Conservation (phyloP, 1,140 invertebrate species). For the Mamestra configurata region DNA sequence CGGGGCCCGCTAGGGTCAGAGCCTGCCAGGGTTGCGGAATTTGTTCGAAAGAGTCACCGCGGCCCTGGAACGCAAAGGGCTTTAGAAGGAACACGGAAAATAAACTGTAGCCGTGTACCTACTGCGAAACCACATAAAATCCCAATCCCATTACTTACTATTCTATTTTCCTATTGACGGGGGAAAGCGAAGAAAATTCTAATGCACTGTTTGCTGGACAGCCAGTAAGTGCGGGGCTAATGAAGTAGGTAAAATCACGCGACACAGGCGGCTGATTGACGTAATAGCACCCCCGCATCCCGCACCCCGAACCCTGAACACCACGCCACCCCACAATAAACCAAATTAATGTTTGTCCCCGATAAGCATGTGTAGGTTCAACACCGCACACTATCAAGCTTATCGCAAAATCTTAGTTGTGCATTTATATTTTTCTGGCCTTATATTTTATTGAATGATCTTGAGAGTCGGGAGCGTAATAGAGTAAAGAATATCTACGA, state of each 20-base stretch:
- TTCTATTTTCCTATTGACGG: neutral
- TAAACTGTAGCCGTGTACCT: neutral
- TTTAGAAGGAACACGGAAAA: too few species aligned
- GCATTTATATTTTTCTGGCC: conserved; percentile 10
- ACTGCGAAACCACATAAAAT: neutral
- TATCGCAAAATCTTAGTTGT: conserved; percentile 57
- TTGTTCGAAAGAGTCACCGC: too few species aligned
- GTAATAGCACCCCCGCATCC: conserved; percentile 62
- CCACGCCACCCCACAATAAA: conserved; percentile 70
- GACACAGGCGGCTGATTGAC: conserved; percentile 74
- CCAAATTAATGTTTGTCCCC: conserved; percentile 77
- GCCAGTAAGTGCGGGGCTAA: conserved; percentile 55
- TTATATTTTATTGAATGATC: neutral
- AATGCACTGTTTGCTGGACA: conserved; percentile 44
- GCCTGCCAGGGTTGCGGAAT: too few species aligned
- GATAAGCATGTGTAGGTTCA: conserved; percentile 65
- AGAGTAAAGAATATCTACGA: too few species aligned
- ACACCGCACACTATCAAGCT: conserved; percentile 58
- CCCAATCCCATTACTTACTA: neutral
- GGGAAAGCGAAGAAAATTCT: conserved; percentile 31
- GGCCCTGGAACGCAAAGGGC: too few species aligned
- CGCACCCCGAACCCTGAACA: conserved; percentile 52
- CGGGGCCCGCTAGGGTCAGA: too few species aligned
- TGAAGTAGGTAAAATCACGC: conserved; percentile 60
- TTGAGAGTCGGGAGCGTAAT: neutral